Evolutionary conservation across 1,140 invertebrate species (phyloP).

Genomic region (Bombyx mori): ASM3026992v2 NC_085111.1:8527001-8527500

Average conservation of each 20-base stretch:
- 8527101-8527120: conserved; percentile 26
- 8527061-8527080: conserved; percentile 58
- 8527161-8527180: conserved; percentile 9
- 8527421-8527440: conserved; percentile 36
- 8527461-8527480: too few relatives aligned
- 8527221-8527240: conserved; percentile 40
- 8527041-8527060: conserved; percentile 57
- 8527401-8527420: conserved; percentile 50
- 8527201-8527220: conserved; percentile 45
- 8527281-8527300: conserved; percentile 55
- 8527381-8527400: conserved; percentile 51
- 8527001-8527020: conserved; percentile 61
- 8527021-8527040: conserved; percentile 37
- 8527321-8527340: conserved; percentile 61
- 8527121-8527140: conserved; percentile 14
- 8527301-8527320: conserved; percentile 63
- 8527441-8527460: neutral
- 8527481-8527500: too few relatives aligned
- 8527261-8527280: conserved; percentile 46
- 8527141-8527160: conserved; percentile 20
- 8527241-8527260: conserved; percentile 41
- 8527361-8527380: conserved; percentile 60
- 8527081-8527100: conserved; percentile 24
- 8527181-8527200: conserved; percentile 19
- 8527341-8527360: conserved; percentile 69